phyloP scores from a whole-genome alignment of 2,113 vertebrate genomes.

The Hydrolagus affinis region DNA sequence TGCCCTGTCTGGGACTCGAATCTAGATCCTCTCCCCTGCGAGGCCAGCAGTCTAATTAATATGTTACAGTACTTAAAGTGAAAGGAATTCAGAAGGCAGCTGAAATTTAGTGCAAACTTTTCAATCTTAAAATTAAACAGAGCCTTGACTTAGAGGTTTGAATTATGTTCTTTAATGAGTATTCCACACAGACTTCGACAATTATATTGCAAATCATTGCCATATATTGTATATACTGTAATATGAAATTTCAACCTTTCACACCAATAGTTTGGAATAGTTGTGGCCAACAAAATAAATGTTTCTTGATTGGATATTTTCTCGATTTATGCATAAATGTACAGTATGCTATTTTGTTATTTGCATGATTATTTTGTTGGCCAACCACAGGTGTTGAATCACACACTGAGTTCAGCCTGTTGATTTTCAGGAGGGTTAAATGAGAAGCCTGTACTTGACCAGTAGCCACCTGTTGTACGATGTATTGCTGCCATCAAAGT shows the following conservation, averaged over 20 bases:
- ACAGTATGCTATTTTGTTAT: background rate
- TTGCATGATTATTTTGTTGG: background rate
- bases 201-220: background rate
- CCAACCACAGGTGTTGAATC: background rate
- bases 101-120: slow-evolving; percentile 18
- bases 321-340: too few relatives aligned
- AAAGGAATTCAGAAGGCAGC: slow-evolving; percentile 7
- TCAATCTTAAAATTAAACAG: slow-evolving; percentile 1
- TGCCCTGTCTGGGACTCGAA: too few relatives aligned
- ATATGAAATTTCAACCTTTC: background rate
- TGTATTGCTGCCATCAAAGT: background rate
- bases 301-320: too few relatives aligned
- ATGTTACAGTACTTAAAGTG: too few relatives aligned
- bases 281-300: too few relatives aligned
- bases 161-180: background rate
- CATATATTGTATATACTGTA: background rate
- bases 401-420: background rate
- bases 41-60: too few relatives aligned
- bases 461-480: background rate
- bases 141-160: background rate
- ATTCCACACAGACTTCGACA: background rate
- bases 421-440: background rate
- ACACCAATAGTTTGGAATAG: too few relatives aligned
- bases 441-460: background rate
- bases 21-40: too few relatives aligned